Percentiles rank a stretch among this genome's conserved stretches.
Evolutionary conservation across 2,113 vertebrate genomes (phyloP).

Genomic region (Phasianus colchicus): DNA sequence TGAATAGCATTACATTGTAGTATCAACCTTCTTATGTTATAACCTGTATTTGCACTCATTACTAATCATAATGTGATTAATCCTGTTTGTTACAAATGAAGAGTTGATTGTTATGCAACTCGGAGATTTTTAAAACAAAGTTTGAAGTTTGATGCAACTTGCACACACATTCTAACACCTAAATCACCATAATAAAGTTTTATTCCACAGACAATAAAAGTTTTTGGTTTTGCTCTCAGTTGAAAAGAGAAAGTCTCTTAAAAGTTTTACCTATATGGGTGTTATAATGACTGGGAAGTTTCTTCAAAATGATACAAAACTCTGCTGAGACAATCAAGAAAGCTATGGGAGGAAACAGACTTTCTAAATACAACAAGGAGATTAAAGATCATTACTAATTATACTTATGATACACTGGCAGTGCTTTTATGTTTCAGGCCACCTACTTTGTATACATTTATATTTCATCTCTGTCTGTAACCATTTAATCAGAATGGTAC

Average conservation of each 20-base stretch:
- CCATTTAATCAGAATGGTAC: neutral
- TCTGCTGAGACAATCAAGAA: neutral
- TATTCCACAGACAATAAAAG: neutral
- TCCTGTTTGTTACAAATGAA: neutral
- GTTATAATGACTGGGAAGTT: neutral
- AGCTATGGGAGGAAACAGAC: neutral
- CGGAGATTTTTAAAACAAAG: neutral
- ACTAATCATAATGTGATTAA: neutral
- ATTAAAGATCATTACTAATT: neutral
- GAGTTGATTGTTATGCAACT: neutral
- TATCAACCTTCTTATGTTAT: neutral
- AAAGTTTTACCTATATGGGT: neutral
- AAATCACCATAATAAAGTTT: neutral
- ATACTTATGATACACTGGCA: neutral
- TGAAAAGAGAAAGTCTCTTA: neutral
- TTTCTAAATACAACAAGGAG: neutral
- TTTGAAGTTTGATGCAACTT: neutral
- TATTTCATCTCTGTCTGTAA: neutral
- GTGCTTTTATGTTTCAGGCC: neutral
- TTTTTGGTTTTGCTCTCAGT: neutral
- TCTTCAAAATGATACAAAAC: neutral
- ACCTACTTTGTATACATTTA: neutral
- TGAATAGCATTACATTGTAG: neutral
- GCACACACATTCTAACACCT: neutral
- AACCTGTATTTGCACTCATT: neutral